phyloP scores from a whole-genome alignment of 2,113 vertebrate species.

The Plecotus auritus region DNA sequence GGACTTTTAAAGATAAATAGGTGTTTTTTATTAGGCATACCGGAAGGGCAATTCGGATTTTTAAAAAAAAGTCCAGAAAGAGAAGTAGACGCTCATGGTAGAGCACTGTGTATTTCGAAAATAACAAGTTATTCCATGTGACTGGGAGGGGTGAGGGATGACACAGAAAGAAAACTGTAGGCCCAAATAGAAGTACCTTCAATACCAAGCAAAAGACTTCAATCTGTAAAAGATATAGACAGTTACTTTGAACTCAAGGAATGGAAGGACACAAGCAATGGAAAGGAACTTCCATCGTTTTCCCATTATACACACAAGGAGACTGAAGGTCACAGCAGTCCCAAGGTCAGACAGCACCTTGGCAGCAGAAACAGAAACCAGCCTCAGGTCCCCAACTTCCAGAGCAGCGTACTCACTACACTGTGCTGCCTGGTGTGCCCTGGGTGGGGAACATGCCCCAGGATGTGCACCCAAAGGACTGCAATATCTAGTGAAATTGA shows the following conservation, averaged over 20 bases:
- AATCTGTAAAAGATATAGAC: not conserved
- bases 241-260: not conserved
- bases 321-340: not conserved
- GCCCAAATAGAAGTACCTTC: not conserved
- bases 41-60: too few relatives aligned
- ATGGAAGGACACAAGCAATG: not conserved
- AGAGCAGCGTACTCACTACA: not conserved
- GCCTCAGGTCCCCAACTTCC: not conserved
- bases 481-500: not conserved
- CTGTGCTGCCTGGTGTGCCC: not conserved
- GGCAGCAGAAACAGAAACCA: not conserved
- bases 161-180: not conserved
- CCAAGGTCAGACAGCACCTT: not conserved
- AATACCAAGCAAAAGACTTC: not conserved
- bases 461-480: not conserved
- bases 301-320: not conserved
- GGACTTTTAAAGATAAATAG: too few relatives aligned
- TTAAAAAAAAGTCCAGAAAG: too few relatives aligned
- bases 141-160: not conserved
- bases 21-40: too few relatives aligned
- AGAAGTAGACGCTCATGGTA: not conserved
- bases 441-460: fast-evolving
- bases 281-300: not conserved
- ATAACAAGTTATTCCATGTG: not conserved
- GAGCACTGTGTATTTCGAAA: not conserved